Evolutionary conservation across 1,140 invertebrate species (phyloP).

Genomic region (Apis florea): DNA sequence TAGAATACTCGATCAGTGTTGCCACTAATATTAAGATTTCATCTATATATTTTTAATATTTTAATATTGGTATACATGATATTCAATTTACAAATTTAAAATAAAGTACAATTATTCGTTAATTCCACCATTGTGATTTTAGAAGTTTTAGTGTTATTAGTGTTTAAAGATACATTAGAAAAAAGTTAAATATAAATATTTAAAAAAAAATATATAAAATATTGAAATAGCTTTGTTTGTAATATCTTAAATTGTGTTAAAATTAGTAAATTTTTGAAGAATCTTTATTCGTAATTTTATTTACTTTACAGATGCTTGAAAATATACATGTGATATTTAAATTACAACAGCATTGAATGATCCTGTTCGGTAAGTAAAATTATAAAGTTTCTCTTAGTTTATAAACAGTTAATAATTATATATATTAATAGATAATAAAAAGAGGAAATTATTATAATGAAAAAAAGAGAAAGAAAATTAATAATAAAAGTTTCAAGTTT

Average conservation of each 20-base stretch:
- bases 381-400: neutral
- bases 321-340: neutral
- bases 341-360: neutral
- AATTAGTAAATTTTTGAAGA: neutral
- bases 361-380: slow-evolving; percentile 7
- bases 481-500: neutral
- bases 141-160: neutral
- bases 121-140: slow-evolving; percentile 4
- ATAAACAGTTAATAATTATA: neutral
- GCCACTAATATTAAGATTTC: neutral
- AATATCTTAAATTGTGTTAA: no score
- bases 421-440: neutral
- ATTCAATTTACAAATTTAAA: neutral
- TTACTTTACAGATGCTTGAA: neutral
- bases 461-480: neutral
- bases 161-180: neutral
- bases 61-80: neutral
- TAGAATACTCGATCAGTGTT: neutral
- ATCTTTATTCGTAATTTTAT: neutral
- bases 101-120: neutral
- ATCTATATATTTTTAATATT: no score
- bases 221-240: neutral
- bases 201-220: neutral
- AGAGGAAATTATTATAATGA: neutral
- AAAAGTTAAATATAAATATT: neutral